Conservation (phyloP, 1,140 invertebrate species). For the Pseudomyrmex flavicornis region DNA sequence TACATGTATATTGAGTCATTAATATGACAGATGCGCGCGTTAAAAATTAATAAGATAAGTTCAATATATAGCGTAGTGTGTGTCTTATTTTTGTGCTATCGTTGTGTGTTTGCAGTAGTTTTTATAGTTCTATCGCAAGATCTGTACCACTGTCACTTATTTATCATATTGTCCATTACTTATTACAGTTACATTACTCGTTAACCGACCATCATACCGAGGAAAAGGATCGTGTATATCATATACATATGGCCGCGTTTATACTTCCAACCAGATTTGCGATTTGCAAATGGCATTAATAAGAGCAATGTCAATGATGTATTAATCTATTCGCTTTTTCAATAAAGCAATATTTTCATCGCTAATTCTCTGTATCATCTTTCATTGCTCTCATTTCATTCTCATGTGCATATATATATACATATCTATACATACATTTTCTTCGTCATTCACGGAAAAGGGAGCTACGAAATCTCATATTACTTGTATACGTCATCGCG, state of each 20-base stretch:
- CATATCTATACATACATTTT: neutral
- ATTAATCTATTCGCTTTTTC: conserved; percentile 27
- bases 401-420: neutral
- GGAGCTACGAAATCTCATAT: neutral
- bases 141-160: conserved; percentile 11
- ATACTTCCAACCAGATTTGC: conserved; percentile 42
- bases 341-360: conserved; percentile 56
- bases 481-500: too few relatives aligned
- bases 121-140: neutral
- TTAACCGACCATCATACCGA: conserved; percentile 47
- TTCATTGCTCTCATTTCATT: conserved; percentile 35
- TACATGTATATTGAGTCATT: too few relatives aligned
- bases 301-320: conserved; percentile 31
- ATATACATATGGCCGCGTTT: conserved; percentile 39
- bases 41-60: neutral
- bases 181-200: conserved; percentile 56
- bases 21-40: too few relatives aligned
- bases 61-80: neutral
- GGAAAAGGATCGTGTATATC: conserved; percentile 45
- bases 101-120: neutral
- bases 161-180: conserved; percentile 49
- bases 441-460: neutral
- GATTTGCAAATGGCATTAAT: conserved; percentile 33
- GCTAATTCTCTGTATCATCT: conserved; percentile 18
- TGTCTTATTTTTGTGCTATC: neutral